Percentiles rank a stretch among this genome's conserved stretches.
phyloP scores from a whole-genome alignment of 2,888 invertebrate genomes.

The Lamproptera curius region DNA sequence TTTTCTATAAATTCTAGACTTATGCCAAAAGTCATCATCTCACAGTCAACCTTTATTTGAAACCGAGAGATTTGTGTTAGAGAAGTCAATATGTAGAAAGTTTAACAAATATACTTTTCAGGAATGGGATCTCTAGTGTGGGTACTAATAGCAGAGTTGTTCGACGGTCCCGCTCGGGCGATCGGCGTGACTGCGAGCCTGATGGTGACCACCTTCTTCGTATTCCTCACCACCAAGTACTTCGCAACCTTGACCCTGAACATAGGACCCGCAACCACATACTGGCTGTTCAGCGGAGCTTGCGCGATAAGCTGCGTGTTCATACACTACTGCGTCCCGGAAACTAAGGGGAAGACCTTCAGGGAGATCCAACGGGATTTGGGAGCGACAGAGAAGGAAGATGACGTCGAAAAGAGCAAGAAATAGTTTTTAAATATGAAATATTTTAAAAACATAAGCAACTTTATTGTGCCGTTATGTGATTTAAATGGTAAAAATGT shows the following conservation, averaged over 20 bases:
- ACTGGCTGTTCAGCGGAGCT: conserved; percentile 39
- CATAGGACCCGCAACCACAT: conserved; percentile 42
- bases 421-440: too few relatives aligned
- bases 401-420: conserved; percentile 6
- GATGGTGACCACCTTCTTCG: conserved; percentile 23
- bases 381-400: conserved; percentile 27
- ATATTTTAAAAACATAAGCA: too few relatives aligned
- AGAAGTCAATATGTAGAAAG: too few relatives aligned
- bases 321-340: conserved; percentile 44
- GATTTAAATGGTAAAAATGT: too few relatives aligned
- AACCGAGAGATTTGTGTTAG: too few relatives aligned
- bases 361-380: conserved; percentile 47
- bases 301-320: conserved; percentile 35
- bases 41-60: not conserved
- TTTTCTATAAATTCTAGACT: not conserved
- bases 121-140: conserved; percentile 50
- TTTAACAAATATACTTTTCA: conserved; percentile 29
- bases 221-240: conserved; percentile 43
- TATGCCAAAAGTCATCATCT: too few relatives aligned
- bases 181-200: conserved; percentile 36
- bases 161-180: conserved; percentile 43
- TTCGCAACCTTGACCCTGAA: conserved; percentile 35
- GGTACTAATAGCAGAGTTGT: conserved; percentile 46
- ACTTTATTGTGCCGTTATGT: too few relatives aligned
- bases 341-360: conserved; percentile 55